These are phyloP conservation scores for Caerostris darwini DNA, from an alignment of 1,140 invertebrate genomes.

Conservation along the genomic window DNA sequence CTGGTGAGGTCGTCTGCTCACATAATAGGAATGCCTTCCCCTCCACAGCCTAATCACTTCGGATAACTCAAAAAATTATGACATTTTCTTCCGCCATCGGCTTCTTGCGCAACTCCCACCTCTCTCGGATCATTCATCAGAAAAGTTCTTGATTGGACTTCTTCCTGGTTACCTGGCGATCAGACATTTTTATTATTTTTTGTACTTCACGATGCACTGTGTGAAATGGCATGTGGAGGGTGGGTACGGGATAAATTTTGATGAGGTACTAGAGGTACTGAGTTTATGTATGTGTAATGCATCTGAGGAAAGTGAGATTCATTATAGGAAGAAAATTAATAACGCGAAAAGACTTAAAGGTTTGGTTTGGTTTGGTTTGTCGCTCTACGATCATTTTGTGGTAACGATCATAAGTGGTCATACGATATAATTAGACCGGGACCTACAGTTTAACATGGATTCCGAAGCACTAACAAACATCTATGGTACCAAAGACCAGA, in stretches of 20 bases:
- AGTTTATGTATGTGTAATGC: no score
- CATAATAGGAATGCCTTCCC: background rate
- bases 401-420: no score
- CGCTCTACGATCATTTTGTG: no score
- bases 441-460: no score
- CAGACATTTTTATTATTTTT: background rate
- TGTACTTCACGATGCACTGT: background rate
- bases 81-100: constrained; percentile 28
- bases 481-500: no score
- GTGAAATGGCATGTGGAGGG: background rate
- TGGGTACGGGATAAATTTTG: background rate
- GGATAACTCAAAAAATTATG: constrained; percentile 19
- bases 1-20: background rate
- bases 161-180: background rate
- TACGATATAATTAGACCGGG: no score
- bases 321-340: no score
- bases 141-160: background rate
- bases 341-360: no score
- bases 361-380: no score
- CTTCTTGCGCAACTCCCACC: background rate
- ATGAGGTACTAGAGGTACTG: no score
- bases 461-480: no score
- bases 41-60: background rate
- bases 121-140: constrained; percentile 13
- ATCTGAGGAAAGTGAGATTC: no score